Base-by-base conservation (phyloP, 2,113 vertebrate genomes). In the Bufo gargarizans region DNA sequence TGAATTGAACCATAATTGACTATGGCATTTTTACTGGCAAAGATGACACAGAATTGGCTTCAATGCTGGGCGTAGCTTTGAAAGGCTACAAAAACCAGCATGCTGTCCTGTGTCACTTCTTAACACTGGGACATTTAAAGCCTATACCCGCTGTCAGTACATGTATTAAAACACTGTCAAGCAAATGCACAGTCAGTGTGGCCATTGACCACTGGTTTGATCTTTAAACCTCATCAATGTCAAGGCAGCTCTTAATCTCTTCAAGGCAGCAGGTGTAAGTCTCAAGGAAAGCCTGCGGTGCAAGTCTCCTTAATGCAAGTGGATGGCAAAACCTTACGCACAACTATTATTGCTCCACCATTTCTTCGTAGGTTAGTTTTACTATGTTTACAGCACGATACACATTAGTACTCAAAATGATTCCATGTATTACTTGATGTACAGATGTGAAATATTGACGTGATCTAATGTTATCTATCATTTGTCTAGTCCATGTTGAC, bases 151-250 rank as follows among this genome's bases (percentile, higher is more conserved):
- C 77, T 78, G 77, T 78, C 53, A n/a, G 10, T 50, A 22, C 77
- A 55, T 55, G 49, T 55, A 22, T 78, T 78, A 55, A 78, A 56
- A 58, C n/a, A 50, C 20, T 77, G 55, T 78, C 76, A 55, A 20
- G 56, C 50, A 78, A 78, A 53, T 56, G 77, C 77, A 55, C 50
- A 53, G 77, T 53, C 19, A 78, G 77, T 55, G 56, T 56, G 20
- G 10, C 53, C 77, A 79, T 56, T 79, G 77, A 79, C 77, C 50
- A 22, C 53, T 56, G n/a, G 20, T 79, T 79, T 79, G 53, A 79
- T 79, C 77, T 79, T 79, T 79, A 33, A 22, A 79, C 77, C 77
- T 79, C n/a, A 55, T 58, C 77, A 79, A 79, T 79, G 77, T 79
- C 58, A 82, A 11, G 58, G 45, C 16, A 12, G 14, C 56, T 16